phyloP scores from a whole-genome alignment of 1,140 invertebrate genomes.

The Lepidurus arcticus region DNA sequence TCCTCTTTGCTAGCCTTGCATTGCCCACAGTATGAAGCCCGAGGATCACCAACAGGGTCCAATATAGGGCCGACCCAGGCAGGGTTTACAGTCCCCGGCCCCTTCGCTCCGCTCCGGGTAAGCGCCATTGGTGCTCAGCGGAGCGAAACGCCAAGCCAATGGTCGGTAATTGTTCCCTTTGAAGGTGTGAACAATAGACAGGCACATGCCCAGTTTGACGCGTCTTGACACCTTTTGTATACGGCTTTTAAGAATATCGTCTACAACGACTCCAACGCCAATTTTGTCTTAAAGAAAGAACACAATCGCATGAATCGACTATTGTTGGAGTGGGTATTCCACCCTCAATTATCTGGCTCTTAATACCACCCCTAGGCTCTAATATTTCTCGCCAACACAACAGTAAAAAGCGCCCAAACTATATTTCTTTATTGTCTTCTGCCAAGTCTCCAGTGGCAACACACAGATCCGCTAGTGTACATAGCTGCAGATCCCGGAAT shows the following conservation, averaged over 20 bases:
- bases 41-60: constrained; percentile 4
- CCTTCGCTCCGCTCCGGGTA: not conserved
- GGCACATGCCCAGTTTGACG: constrained; percentile 16
- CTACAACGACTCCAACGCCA: no score
- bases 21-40: constrained; percentile 2
- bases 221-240: not conserved
- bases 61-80: not conserved
- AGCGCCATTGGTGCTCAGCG: constrained; percentile 16
- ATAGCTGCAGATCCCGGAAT: no score
- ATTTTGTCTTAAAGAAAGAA: no score
- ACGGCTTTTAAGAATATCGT: not conserved
- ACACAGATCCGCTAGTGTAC: no score
- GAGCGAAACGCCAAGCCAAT: not conserved
- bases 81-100: not conserved
- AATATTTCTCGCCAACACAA: no score
- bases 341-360: no score
- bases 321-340: no score
- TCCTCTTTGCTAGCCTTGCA: not conserved
- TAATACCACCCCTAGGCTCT: no score
- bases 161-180: not conserved
- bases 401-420: no score
- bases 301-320: no score
- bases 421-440: no score
- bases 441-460: no score
- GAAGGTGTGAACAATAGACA: constrained; percentile 9